A percentile compares a stretch with the other conserved stretches of the same genome.
phyloP scores from a whole-genome alignment of 2,888 invertebrate species.

The Diploptera punctata region DNA sequence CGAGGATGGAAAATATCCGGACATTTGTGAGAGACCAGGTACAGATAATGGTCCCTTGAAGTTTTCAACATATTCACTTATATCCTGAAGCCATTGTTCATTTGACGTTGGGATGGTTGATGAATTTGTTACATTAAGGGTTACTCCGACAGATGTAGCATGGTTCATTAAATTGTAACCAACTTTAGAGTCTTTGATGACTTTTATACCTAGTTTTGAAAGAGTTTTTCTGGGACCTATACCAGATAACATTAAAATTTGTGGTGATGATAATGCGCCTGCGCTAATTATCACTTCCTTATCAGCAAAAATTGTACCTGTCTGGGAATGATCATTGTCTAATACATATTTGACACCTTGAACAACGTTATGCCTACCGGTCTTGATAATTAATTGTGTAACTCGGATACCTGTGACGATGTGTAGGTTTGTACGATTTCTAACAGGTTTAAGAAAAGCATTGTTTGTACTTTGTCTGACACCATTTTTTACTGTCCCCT shows the following conservation, averaged over 20 bases:
- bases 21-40: not conserved
- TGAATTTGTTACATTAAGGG: not conserved
- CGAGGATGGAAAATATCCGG: no score
- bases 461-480: not conserved
- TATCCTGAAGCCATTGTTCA: not conserved
- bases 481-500: no score
- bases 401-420: not conserved
- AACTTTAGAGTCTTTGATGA: conserved; percentile 49
- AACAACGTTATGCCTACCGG: not conserved
- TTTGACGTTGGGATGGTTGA: not conserved
- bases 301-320: no score
- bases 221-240: no score
- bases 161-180: conserved; percentile 61
- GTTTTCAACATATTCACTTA: not conserved
- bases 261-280: no score
- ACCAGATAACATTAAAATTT: no score
- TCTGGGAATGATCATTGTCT: conserved; percentile 15
- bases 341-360: not conserved
- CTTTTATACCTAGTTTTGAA: no score
- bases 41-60: conserved; percentile 25
- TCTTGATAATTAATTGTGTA: not conserved
- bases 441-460: no score
- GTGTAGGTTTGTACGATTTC: no score
- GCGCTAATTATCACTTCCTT: no score
- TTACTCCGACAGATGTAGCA: conserved; percentile 49